Evolutionary conservation across 2,888 invertebrate species (phyloP).

Genomic region (Teinopalpus imperialis): DNA sequence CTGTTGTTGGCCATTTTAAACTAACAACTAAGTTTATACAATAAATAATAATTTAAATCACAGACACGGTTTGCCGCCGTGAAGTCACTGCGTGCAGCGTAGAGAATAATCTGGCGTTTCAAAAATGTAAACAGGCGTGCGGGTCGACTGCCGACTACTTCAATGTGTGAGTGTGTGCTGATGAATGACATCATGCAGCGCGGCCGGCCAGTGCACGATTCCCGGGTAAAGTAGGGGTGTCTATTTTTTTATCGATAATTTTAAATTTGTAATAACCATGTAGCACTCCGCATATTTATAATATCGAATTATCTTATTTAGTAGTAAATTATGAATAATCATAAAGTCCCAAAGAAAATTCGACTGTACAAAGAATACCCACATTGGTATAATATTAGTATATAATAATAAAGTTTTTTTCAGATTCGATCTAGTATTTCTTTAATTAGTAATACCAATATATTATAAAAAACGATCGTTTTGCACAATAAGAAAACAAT

Average conservation of each 20-base stretch:
- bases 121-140: conserved; percentile 72
- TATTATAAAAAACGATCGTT: too few species aligned
- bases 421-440: too few species aligned
- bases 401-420: too few species aligned
- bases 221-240: conserved; percentile 29
- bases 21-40: conserved; percentile 50
- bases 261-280: conserved; percentile 5
- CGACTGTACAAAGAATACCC: too few species aligned
- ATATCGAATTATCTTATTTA: too few species aligned
- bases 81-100: conserved; percentile 62
- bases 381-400: too few species aligned
- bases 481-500: too few species aligned
- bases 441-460: too few species aligned
- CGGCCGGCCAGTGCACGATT: conserved; percentile 48
- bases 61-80: conserved; percentile 64
- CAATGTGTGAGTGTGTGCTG: conserved; percentile 71
- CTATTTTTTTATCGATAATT: conserved; percentile 21
- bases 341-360: too few species aligned
- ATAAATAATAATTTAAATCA: conserved; percentile 67
- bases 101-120: conserved; percentile 34
- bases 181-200: conserved; percentile 77
- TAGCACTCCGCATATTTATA: too few species aligned
- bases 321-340: too few species aligned
- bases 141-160: conserved; percentile 56
- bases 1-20: conserved; percentile 89